Evolutionary conservation across 2,888 invertebrate species (phyloP), one percentile per base, ranked within the genome.

Genomic region (Hemithea aestivaria): DNA sequence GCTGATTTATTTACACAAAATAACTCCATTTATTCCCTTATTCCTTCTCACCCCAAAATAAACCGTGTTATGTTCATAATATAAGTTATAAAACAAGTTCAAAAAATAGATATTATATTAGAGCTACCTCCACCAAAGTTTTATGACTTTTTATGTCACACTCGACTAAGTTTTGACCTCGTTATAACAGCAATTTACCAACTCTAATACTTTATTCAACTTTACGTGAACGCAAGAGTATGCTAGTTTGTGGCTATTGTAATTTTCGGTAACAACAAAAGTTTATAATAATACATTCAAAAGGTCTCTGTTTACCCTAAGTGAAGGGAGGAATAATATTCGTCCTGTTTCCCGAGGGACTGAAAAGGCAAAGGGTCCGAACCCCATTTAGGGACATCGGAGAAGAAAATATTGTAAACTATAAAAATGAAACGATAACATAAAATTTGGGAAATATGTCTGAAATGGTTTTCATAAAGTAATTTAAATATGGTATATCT

Each of bases 351-450:
- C 77, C 67, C 66, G 44, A 56, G 75, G 76, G 76, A 66, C 60
- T 48, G 51, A 73, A 76, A 77, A 71, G 73, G 76, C 69, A 72
- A 78, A 78, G 72, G 74, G 75, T 73, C 70, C 65, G 65, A 70
- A 65, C 73, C 67, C 64, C 69, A 69, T 66, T 50, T 73, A 72
- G 64, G 68, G 70, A 67, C 71, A 70, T 68, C 58, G 63, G 54
- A 56, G 59, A 66, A 68, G 65, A 67, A 70, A 75, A 73, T 58
- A 53, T 64, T 66, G 60, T 64, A 60, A 66, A 68, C 66, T 66
- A 66, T 61, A 66, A 65, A 66, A 69, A 66, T 61, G 30, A 45
- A 39, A 49, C 38, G 46, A 46, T 41, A 42, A 40, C 36, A 51
- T 45, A 44, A 42, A 52, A 43, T 35, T 28, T 35, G 35, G 32